Conservation (phyloP, 2,113 vertebrate genomes). For the Oreotrochilus melanogaster region DNA sequence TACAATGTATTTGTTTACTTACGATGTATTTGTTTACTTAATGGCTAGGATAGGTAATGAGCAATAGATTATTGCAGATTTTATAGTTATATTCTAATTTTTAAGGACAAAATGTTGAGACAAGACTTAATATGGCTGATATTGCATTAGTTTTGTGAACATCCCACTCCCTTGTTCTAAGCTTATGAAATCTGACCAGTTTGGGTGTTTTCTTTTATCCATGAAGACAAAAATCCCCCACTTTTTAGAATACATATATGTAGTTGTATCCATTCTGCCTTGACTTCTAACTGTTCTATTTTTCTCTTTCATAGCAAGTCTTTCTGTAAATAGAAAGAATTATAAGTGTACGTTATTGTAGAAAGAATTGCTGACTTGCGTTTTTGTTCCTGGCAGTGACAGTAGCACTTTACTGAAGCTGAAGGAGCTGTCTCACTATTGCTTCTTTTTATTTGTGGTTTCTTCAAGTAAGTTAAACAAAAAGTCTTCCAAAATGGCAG, state of each 20-base stretch:
- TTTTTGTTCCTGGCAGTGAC: background rate
- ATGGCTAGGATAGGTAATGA: background rate
- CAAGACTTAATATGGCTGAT: background rate
- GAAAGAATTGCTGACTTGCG: background rate
- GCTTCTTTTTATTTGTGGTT: background rate
- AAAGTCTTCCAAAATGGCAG: background rate
- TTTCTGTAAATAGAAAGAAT: background rate
- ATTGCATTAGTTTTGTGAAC: background rate
- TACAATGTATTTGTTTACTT: constrained; percentile 16
- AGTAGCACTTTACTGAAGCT: background rate
- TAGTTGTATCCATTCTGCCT: background rate
- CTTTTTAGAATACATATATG: background rate
- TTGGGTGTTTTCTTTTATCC: background rate
- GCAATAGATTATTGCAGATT: background rate
- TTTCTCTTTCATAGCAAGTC: background rate
- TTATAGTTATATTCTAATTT: background rate
- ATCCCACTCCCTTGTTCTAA: background rate
- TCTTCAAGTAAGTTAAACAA: background rate
- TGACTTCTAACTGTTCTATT: background rate
- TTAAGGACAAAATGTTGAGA: background rate
- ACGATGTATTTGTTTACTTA: background rate
- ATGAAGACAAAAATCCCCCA: too few relatives aligned
- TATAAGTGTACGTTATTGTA: background rate
- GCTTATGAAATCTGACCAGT: background rate
- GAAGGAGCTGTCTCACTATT: background rate